Evolutionary conservation across 2,797 vertebrate genomes (phyloP).

Genomic region (Pangasius larnaudii): DNA sequence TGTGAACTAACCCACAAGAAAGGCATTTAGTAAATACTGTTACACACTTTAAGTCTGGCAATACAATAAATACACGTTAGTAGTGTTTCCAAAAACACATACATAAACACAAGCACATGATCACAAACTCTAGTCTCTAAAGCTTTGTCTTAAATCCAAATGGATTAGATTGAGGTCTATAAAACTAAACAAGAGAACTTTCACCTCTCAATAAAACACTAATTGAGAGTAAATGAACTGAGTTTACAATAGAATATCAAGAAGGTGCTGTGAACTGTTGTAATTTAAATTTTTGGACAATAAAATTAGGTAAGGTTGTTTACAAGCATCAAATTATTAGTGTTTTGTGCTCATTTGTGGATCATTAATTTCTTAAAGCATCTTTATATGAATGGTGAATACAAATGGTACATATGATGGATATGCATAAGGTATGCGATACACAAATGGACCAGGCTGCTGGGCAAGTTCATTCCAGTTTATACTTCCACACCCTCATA

Average conservation of each 20-base stretch:
- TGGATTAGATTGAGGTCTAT: constrained; percentile 67
- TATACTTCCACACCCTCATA: constrained; percentile 46
- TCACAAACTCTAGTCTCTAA: constrained; percentile 51
- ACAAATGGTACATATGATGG: background rate
- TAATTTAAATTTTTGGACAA: background rate
- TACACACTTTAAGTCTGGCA: background rate
- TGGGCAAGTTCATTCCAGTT: constrained; percentile 47
- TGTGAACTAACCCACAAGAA: background rate
- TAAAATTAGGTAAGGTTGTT: background rate
- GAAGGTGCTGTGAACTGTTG: background rate
- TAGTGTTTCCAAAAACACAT: constrained; percentile 54
- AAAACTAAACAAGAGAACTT: constrained; percentile 52
- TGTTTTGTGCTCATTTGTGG: background rate
- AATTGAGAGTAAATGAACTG: constrained; percentile 13
- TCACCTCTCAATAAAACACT: constrained; percentile 44
- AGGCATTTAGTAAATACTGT: background rate
- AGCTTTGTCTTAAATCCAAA: constrained; percentile 59
- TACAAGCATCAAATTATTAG: background rate
- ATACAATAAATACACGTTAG: constrained; percentile 23
- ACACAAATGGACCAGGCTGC: constrained; percentile 28
- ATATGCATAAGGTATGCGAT: constrained; percentile 8
- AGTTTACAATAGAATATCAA: background rate
- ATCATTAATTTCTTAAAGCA: background rate
- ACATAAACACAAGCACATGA: constrained; percentile 51
- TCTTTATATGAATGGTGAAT: background rate